These are phyloP conservation scores for Mechanitis messenoides DNA, from an alignment of 2,888 invertebrate genomes.

Conservation along the genomic window DNA sequence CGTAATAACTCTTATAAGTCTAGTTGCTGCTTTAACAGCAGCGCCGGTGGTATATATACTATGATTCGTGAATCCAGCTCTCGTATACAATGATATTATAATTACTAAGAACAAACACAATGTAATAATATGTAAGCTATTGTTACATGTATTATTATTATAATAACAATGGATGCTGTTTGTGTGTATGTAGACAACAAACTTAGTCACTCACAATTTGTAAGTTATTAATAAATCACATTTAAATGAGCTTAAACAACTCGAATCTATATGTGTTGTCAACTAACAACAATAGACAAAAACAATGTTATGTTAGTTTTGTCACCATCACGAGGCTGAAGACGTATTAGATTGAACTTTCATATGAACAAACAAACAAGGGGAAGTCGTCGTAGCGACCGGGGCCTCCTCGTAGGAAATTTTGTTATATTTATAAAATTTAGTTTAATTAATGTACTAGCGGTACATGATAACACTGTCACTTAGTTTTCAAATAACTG, in stretches of 20 bases:
- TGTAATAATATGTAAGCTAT: neutral
- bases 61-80: constrained; percentile 7
- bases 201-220: too few species aligned
- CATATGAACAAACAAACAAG: neutral
- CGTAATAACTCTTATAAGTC: too few species aligned
- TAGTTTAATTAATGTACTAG: constrained; percentile 30
- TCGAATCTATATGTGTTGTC: too few species aligned
- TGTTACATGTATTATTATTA: neutral
- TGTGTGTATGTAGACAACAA: too few species aligned
- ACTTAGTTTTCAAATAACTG: constrained; percentile 40
- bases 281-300: too few species aligned
- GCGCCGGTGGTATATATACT: neutral
- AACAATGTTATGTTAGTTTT: too few species aligned
- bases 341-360: neutral
- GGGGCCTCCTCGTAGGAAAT: constrained; percentile 17
- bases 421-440: constrained; percentile 21
- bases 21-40: too few species aligned
- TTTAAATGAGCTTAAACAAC: too few species aligned
- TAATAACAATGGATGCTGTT: neutral
- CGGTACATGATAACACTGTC: constrained; percentile 21
- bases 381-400: neutral
- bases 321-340: too few species aligned
- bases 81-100: constrained; percentile 11
- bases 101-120: constrained; percentile 4
- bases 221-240: too few species aligned